Conservation (phyloP, 1,140 invertebrate species). For the Chionoecetes opilio region DNA sequence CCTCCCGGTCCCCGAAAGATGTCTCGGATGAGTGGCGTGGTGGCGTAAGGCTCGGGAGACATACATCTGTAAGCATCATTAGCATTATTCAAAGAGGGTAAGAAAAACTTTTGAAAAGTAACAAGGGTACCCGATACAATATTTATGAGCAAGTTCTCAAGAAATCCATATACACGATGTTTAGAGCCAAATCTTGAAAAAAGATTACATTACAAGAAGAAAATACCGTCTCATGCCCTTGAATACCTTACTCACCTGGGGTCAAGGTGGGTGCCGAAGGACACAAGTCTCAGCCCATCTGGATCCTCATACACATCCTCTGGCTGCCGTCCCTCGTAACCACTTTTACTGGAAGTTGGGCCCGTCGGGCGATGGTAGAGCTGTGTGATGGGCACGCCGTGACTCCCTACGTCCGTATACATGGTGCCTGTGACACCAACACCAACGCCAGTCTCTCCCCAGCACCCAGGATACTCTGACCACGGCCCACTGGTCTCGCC, state of each 20-base stretch:
- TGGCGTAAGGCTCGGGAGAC: constrained; percentile 83
- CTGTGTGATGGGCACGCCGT: constrained; percentile 77
- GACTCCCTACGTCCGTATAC: constrained; percentile 78
- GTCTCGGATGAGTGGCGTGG: constrained; percentile 82
- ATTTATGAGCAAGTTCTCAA: too few species aligned
- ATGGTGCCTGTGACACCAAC: constrained; percentile 73
- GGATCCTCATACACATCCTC: constrained; percentile 81
- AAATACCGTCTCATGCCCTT: not conserved
- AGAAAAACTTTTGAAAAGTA: too few species aligned
- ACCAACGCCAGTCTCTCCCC: constrained; percentile 77
- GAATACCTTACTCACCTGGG: constrained; percentile 57
- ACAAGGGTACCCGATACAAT: too few species aligned
- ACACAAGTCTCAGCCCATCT: constrained; percentile 80
- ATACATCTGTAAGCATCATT: constrained; percentile 62
- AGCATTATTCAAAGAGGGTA: too few species aligned
- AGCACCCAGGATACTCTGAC: constrained; percentile 78
- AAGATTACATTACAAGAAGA: not conserved
- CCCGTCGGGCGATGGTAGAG: constrained; percentile 67
- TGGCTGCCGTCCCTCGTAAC: constrained; percentile 74
- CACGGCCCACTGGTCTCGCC: constrained; percentile 77
- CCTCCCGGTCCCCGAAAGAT: constrained; percentile 74
- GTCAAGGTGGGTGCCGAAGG: constrained; percentile 76
- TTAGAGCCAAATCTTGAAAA: not conserved
- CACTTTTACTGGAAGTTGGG: constrained; percentile 67
- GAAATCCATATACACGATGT: not conserved